These are phyloP conservation scores for Cavia aperea DNA, from an alignment of 2,113 vertebrate species.

Conservation along the genomic window DNA sequence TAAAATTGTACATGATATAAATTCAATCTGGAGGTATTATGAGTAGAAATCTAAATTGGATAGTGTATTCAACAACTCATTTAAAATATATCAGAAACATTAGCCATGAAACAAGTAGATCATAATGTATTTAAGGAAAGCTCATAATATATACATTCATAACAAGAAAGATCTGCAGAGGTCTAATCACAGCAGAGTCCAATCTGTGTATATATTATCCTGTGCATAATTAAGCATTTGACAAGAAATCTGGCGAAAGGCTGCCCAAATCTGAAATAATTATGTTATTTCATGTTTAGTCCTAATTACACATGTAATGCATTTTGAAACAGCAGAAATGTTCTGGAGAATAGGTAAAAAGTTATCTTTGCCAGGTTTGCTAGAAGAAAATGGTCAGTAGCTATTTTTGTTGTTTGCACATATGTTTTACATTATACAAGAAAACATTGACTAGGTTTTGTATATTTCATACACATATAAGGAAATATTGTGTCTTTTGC, in stretches of 20 bases:
- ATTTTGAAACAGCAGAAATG: not conserved
- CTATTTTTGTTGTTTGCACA: not conserved
- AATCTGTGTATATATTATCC: not conserved
- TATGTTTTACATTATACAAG: not conserved
- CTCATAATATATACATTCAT: not conserved
- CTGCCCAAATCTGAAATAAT: not conserved
- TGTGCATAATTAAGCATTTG: not conserved
- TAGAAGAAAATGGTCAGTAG: not conserved
- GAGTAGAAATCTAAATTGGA: not conserved
- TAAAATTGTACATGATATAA: not conserved
- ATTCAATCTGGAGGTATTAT: not conserved
- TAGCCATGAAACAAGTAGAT: not conserved
- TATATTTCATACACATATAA: not conserved
- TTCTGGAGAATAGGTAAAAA: not conserved
- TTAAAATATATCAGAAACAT: not conserved
- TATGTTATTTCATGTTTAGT: not conserved
- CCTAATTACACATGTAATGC: not conserved
- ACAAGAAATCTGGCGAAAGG: not conserved
- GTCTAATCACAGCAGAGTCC: not conserved
- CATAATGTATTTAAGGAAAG: not conserved
- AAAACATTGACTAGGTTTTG: not conserved
- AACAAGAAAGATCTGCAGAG: not conserved
- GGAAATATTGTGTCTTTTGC: not conserved
- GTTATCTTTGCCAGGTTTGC: not conserved
- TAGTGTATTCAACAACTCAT: not conserved